Conservation (phyloP, 1,140 invertebrate species). For the Lethrus apterus region DNA sequence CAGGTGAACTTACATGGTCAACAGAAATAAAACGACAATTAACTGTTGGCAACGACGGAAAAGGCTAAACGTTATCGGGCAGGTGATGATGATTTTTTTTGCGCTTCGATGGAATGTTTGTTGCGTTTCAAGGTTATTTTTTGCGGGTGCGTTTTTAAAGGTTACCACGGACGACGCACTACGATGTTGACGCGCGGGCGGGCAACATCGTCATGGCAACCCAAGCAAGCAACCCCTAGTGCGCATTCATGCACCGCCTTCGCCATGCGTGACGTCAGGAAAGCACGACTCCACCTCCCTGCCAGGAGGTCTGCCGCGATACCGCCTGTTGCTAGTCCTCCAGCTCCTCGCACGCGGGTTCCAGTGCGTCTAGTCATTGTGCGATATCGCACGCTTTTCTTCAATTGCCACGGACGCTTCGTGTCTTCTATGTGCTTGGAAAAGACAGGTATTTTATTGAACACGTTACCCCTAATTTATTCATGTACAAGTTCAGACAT, state of each 20-base stretch:
- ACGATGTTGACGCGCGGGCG: constrained; percentile 30
- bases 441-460: constrained; percentile 26
- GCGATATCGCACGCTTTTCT: constrained; percentile 13
- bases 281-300: constrained; percentile 32
- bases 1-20: too few relatives aligned
- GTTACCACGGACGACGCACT: constrained; percentile 36
- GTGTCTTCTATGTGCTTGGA: constrained; percentile 26
- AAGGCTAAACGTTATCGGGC: too few relatives aligned
- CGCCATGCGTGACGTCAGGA: constrained; percentile 32
- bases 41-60: too few relatives aligned
- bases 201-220: constrained; percentile 33
- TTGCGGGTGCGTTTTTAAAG: constrained; percentile 17
- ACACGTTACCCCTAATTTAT: too few relatives aligned
- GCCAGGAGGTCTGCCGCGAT: constrained; percentile 28
- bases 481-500: too few relatives aligned
- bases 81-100: too few relatives aligned
- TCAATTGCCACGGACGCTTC: constrained; percentile 14
- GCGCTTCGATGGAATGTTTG: too few relatives aligned
- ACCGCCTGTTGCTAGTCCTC: constrained; percentile 41
- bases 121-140: constrained; percentile 29
- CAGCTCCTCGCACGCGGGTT: constrained; percentile 29
- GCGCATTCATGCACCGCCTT: constrained; percentile 39
- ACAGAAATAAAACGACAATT: too few relatives aligned
- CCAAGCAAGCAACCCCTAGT: constrained; percentile 25
- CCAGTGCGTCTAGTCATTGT: constrained; percentile 18